phyloP scores from a whole-genome alignment of 2,113 vertebrate species.

The Gambusia holbrooki region DNA sequence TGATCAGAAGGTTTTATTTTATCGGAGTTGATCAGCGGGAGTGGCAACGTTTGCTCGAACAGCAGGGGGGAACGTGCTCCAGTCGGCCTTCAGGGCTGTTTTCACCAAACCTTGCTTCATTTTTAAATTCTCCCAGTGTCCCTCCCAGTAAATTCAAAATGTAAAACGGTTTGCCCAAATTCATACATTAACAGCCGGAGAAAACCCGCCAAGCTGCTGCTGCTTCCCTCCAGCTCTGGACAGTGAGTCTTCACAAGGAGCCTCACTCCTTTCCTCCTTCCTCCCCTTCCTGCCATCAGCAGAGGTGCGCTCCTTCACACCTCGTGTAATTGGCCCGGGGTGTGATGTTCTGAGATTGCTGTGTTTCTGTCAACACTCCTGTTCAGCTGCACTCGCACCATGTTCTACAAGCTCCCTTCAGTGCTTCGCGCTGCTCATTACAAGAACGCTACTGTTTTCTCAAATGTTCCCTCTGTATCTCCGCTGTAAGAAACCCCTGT shows the following conservation, averaged over 20 bases:
- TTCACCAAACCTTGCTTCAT: not conserved
- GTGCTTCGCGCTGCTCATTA: constrained; percentile 42
- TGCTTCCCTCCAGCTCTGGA: constrained; percentile 10
- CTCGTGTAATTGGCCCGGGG: constrained; percentile 54
- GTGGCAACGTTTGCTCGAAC: too few relatives aligned
- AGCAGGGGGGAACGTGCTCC: too few relatives aligned
- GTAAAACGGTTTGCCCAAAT: not conserved
- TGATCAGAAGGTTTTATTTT: not conserved
- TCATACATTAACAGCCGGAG: not conserved
- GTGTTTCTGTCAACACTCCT: constrained; percentile 60
- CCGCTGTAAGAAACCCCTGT: constrained; percentile 4
- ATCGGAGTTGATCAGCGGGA: not conserved
- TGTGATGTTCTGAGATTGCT: constrained; percentile 61
- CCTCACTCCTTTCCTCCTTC: constrained; percentile 7
- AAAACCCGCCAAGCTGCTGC: constrained; percentile 1
- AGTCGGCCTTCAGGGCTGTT: not conserved
- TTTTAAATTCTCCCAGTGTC: not conserved
- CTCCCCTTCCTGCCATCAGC: constrained; percentile 38
- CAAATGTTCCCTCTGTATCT: not conserved
- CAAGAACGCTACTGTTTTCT: not conserved
- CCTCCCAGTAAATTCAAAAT: too few relatives aligned
- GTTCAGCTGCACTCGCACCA: constrained; percentile 38
- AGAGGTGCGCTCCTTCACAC: constrained; percentile 61
- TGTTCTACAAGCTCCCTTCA: constrained; percentile 52
- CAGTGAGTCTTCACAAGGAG: constrained; percentile 5